phyloP scores from a whole-genome alignment of 2,113 vertebrate species.

The Gadus macrocephalus region DNA sequence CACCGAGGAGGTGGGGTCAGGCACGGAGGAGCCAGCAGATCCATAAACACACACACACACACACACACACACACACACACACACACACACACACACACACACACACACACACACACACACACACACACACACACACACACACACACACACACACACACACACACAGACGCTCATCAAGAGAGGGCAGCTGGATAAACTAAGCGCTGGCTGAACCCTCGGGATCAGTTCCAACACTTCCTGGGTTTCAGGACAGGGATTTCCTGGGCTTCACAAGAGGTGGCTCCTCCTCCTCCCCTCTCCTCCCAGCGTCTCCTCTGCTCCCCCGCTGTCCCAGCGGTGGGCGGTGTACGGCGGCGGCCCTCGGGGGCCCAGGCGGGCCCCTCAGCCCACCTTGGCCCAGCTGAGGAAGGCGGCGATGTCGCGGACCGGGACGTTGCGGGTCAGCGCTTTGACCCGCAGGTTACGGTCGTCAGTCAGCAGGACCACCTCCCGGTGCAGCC shows the following conservation, averaged over 20 bases:
- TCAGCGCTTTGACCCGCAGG: slow-evolving; percentile 93
- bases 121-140: slow-evolving; percentile 1
- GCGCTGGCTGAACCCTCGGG: too few relatives aligned
- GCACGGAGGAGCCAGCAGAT: slow-evolving; percentile 15
- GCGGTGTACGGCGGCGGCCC: slow-evolving; percentile 52
- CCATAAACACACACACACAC: too few relatives aligned
- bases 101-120: slow-evolving; percentile 1
- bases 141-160: too few relatives aligned
- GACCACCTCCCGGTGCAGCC: slow-evolving; percentile 88
- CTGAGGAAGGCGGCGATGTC: slow-evolving; percentile 95
- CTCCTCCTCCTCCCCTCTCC: slow-evolving; percentile 14
- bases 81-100: slow-evolving; percentile 5
- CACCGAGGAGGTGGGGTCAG: not conserved
- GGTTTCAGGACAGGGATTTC: slow-evolving; percentile 2
- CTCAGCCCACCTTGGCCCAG: slow-evolving; percentile 98
- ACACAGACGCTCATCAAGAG: too few relatives aligned
- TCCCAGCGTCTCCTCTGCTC: slow-evolving; percentile 49
- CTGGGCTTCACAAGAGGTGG: not conserved
- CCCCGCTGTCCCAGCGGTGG: slow-evolving; percentile 45
- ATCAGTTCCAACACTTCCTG: too few relatives aligned
- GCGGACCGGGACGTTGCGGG: slow-evolving; percentile 92
- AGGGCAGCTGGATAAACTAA: too few relatives aligned
- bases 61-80: not conserved
- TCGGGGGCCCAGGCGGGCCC: slow-evolving; percentile 24
- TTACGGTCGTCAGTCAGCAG: slow-evolving; percentile 95